Base-by-base conservation (phyloP, 2,113 vertebrate species). In the Amblyornis subalaris region DNA sequence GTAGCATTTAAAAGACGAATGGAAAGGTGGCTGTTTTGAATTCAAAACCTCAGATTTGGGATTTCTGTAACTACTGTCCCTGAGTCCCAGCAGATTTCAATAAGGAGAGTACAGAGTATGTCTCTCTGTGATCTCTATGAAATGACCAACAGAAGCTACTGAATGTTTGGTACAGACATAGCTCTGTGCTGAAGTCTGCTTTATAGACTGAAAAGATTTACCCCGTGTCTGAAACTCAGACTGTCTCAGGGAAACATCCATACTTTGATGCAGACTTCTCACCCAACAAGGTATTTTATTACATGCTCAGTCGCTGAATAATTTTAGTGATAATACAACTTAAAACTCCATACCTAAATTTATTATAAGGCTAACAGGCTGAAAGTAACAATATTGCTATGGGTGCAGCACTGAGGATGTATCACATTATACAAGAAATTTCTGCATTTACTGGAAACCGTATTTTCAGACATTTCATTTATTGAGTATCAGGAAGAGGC, bases 251-350 rank as follows among this genome's bases (percentile, higher is more conserved):
- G 44, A 64, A 78, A 38, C 25, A n/a, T 12, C 58, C 72, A 5
- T 2, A 3, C 20, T 50, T 35, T 5, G 33, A 42, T 12, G 40
- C 25, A 54, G 31, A 55, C 25, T 47, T 65, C 44, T 51, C 40
- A 47, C 1, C 1, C 40, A 42, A 36, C 13, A 61, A 40, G 17
- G 31, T 54, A 16, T 66, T 92, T 81, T 14, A 44, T 9, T 14
- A 70, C 44, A 20, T 3, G 22, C 18, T 45, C 10, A 31, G 28
- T 28, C 0, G 0, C 36, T 14, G 45, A 60, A 53, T 36, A 26
- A 57, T 45, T 79, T 35, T 6, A 44, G 44, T 36, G 70, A 54
- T 1, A 71, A 20, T 1, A 20, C 24, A 45, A 36, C 51, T 62
- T 77, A 23, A 58, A 93, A 61, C 55, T 36, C 58, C 18, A 26